Evolutionary conservation across 2,113 vertebrate genomes (phyloP).

Genomic region (Mola mola): DNA sequence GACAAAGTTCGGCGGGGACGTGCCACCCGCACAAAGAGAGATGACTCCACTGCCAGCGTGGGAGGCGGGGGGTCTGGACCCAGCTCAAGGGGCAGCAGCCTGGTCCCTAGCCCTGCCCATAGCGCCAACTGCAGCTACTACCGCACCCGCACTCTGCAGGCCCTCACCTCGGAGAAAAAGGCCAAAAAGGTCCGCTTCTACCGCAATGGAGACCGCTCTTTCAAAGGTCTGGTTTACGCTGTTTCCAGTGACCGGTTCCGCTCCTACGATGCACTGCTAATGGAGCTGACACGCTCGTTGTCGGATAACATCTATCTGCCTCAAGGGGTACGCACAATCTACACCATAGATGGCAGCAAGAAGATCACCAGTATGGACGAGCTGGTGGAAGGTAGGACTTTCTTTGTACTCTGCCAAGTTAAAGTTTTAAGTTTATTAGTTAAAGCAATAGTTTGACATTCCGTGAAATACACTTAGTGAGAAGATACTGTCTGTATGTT

Average conservation of each 20-base stretch:
- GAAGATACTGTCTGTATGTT: too few relatives aligned
- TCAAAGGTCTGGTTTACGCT: slow-evolving; percentile 95
- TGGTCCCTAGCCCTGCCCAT: slow-evolving; percentile 96
- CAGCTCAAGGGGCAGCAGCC: slow-evolving; percentile 89
- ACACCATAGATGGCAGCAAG: slow-evolving; percentile 90
- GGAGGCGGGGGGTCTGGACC: slow-evolving; percentile 78
- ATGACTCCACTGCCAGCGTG: slow-evolving; percentile 61
- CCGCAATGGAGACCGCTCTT: slow-evolving; percentile 96
- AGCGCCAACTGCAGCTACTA: slow-evolving; percentile 98
- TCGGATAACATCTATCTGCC: slow-evolving; percentile 94
- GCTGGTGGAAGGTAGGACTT: slow-evolving; percentile 90
- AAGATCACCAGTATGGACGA: slow-evolving; percentile 93
- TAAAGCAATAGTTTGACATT: too few relatives aligned
- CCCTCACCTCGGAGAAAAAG: slow-evolving; percentile 97
- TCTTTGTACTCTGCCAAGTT: too few relatives aligned
- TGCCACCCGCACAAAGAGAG: slow-evolving; percentile 73
- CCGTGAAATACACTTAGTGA: too few relatives aligned
- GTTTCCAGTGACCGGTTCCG: slow-evolving; percentile 93
- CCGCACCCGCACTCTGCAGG: slow-evolving; percentile 95
- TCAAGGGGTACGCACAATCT: slow-evolving; percentile 94
- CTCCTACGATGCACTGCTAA: slow-evolving; percentile 91
- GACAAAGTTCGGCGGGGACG: slow-evolving; percentile 89
- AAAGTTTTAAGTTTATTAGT: too few relatives aligned
- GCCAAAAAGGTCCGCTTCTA: slow-evolving; percentile 97
- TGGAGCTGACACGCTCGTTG: slow-evolving; percentile 92